Base-by-base conservation (phyloP, 1,140 invertebrate genomes). In the Drosophila subpulchrella region DNA sequence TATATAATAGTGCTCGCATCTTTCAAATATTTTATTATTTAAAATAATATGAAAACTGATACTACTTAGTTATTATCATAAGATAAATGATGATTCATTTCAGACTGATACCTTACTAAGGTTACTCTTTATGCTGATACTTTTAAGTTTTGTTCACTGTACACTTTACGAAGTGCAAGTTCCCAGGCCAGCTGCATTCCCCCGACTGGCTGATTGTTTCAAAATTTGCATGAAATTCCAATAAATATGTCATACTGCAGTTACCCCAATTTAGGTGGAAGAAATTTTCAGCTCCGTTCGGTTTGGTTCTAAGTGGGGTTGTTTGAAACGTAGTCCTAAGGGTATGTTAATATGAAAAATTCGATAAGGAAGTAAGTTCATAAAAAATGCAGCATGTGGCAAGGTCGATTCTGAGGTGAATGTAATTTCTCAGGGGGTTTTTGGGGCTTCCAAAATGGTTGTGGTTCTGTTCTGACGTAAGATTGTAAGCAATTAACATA, bases 221-320 rank as follows among this genome's bases (percentile, higher is more conserved):
- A 24, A 60, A 90, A 90, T 90, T 90, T 85, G 86, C 85, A 90
- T 90, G 78, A 90, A 90, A 82, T 80, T 82, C 85, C 67, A 85
- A 90, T 90, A 90, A 90, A 90, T 85, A 90, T 85, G 85, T 72
- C 85, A 90, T 48, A 57, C 61, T 81, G 81, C 81, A 81, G 75
- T 81, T 74, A 75, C 75, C 51, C 63, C 67, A 66, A 72, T 78
- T 71, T 55, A 27, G 48, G 65, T 58, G 51, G 61, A 72, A 67
- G 50, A 41, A 62, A 39, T 62, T 74, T 57, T 41, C 36, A 63
- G 57, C 57, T 17, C 34, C 20, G 30, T n/a, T 50, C 44, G 13
- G 36, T 39, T 42, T 15, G 17, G 15, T 48, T 50, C 36, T 20
- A 24, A 27, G 34, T 20, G 70, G 67, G 67, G 70, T 73, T 60